Percentiles rank a stretch among this genome's conserved stretches.
Evolutionary conservation across 2,113 vertebrate genomes (phyloP).

Genomic region (Prolemur simus): DNA sequence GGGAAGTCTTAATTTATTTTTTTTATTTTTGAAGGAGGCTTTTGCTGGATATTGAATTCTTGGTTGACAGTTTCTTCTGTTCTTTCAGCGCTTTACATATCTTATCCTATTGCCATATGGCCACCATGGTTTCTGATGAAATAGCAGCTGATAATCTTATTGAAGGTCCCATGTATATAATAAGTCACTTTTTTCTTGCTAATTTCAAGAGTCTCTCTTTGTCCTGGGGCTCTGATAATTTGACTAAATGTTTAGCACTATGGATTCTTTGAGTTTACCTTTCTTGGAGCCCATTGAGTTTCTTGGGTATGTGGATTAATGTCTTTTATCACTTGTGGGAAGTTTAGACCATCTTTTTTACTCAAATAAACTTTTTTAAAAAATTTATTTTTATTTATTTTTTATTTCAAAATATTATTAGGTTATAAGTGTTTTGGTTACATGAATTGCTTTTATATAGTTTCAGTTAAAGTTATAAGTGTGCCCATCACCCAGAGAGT

Average conservation of each 20-base stretch:
- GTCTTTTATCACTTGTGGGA: background rate
- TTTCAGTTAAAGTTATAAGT: too few relatives aligned
- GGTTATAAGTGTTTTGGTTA: too few relatives aligned
- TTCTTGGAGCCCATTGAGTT: background rate
- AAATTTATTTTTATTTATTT: too few relatives aligned
- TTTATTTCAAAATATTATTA: too few relatives aligned
- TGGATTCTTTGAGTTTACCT: background rate
- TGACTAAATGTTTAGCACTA: background rate
- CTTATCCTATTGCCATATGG: background rate
- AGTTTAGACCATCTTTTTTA: background rate
- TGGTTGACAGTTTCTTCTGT: background rate
- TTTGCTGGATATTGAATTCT: background rate
- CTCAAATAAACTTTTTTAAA: background rate
- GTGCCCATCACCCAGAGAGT: too few relatives aligned
- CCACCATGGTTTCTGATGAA: background rate
- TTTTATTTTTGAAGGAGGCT: background rate
- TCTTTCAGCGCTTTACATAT: background rate
- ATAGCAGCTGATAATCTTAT: background rate
- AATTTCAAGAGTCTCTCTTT: background rate
- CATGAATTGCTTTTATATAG: too few relatives aligned
- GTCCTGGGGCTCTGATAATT: background rate
- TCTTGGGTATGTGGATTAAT: background rate
- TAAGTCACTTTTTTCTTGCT: background rate
- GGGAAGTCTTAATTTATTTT: background rate
- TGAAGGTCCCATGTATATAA: background rate